Percentiles rank a stretch among this genome's conserved stretches.
These are phyloP conservation scores for Phyllostomus hastatus DNA, from an alignment of 2,113 vertebrate genomes.

Conservation along the genomic window DNA sequence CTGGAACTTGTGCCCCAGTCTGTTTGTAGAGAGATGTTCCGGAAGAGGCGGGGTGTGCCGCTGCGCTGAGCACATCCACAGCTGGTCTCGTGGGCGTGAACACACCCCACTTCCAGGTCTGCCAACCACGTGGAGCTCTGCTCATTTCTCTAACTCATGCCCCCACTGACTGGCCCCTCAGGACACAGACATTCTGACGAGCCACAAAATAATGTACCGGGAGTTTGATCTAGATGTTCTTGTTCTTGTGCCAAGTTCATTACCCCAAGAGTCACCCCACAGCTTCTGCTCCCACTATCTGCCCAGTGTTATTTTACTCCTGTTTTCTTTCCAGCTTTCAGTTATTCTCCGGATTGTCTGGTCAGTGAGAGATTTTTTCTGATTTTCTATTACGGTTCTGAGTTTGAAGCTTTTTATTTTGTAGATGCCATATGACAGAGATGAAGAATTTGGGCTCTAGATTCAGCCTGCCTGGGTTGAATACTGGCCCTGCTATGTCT, in stretches of 20 bases:
- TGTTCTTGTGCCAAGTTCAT: not conserved
- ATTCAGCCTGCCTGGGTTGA: not conserved
- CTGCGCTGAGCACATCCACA: not conserved
- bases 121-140: not conserved
- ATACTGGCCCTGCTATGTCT: not conserved
- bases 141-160: not conserved
- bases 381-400: not conserved
- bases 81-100: not conserved
- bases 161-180: not conserved
- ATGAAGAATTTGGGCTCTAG: not conserved
- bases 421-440: not conserved
- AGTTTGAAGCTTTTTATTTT: not conserved
- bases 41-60: not conserved
- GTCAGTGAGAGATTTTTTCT: not conserved
- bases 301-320: not conserved
- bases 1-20: not conserved
- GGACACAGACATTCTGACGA: not conserved
- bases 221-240: not conserved
- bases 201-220: not conserved
- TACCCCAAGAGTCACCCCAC: not conserved
- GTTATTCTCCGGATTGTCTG: not conserved
- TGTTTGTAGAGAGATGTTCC: not conserved
- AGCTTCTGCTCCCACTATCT: not conserved
- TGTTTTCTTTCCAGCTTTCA: not conserved
- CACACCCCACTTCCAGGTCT: not conserved